These are phyloP conservation scores for Pegoplata infirma DNA, from an alignment of 2,888 invertebrate genomes.

Conservation along the genomic window DNA sequence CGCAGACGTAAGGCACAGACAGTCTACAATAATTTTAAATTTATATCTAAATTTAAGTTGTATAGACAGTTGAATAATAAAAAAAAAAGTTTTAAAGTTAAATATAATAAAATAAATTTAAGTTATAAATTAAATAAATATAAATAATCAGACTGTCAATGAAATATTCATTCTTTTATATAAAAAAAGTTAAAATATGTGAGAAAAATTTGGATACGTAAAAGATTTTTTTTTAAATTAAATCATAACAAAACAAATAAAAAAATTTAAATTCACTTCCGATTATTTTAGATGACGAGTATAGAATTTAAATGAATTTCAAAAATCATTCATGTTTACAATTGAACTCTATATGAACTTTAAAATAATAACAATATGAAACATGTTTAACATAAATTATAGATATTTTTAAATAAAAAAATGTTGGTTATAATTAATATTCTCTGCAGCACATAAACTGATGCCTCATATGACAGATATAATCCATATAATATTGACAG, in stretches of 20 bases:
- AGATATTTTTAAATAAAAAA: not conserved
- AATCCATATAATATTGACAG: not conserved
- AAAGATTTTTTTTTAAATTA: not conserved
- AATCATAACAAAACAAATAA: not conserved
- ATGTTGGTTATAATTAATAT: slow-evolving; percentile 7
- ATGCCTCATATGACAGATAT: slow-evolving; percentile 28
- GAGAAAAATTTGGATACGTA: not conserved
- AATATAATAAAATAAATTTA: not conserved
- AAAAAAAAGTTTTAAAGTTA: no score
- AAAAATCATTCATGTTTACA: not conserved
- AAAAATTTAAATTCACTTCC: slow-evolving; percentile 47
- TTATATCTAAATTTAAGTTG: no score
- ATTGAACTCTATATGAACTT: slow-evolving; percentile 43
- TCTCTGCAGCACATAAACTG: slow-evolving; percentile 21
- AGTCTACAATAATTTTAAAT: no score
- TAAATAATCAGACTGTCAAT: not conserved
- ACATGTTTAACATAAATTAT: slow-evolving; percentile 35
- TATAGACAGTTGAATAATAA: no score
- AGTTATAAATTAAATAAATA: no score
- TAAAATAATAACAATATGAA: slow-evolving; percentile 25
- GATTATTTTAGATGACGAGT: slow-evolving; percentile 32
- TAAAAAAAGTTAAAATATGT: not conserved
- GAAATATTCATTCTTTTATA: not conserved
- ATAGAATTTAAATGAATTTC: slow-evolving; percentile 26
- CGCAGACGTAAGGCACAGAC: no score